phyloP scores from a whole-genome alignment of 2,888 invertebrate species.

The Agriopis leucophaearia region DNA sequence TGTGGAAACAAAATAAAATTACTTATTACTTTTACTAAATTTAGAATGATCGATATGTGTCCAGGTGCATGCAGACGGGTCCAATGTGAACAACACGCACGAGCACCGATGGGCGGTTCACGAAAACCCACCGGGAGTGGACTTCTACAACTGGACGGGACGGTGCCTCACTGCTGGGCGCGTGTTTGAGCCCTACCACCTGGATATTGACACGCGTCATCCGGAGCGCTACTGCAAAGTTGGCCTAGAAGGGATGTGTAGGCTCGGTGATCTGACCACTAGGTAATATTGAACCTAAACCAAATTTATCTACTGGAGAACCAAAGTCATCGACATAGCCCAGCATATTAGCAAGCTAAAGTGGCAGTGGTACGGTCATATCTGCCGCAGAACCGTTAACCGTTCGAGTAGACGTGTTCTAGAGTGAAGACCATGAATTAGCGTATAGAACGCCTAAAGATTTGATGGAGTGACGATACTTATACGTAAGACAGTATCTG shows the following conservation, averaged over 20 bases:
- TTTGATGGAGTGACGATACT: too few species aligned
- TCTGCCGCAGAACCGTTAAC: too few species aligned
- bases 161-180: conserved; percentile 93
- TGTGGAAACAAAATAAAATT: too few species aligned
- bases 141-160: conserved; percentile 96
- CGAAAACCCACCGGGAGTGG: conserved; percentile 91
- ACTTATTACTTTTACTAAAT: too few species aligned
- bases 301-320: too few species aligned
- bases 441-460: too few species aligned
- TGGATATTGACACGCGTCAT: conserved; percentile 87
- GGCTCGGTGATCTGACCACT: conserved; percentile 92
- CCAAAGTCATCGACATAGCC: too few species aligned
- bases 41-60: background rate
- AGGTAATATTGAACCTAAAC: conserved; percentile 58
- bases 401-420: too few species aligned
- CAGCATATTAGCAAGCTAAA: too few species aligned
- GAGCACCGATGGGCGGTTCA: conserved; percentile 95
- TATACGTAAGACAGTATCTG: too few species aligned
- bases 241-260: conserved; percentile 87
- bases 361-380: too few species aligned
- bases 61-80: conserved; percentile 95
- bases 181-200: conserved; percentile 91
- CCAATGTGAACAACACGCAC: conserved; percentile 90
- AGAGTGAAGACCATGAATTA: too few species aligned
- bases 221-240: conserved; percentile 86